Base-by-base conservation (phyloP, 2,888 invertebrate genomes). In the Macaria liturata region DNA sequence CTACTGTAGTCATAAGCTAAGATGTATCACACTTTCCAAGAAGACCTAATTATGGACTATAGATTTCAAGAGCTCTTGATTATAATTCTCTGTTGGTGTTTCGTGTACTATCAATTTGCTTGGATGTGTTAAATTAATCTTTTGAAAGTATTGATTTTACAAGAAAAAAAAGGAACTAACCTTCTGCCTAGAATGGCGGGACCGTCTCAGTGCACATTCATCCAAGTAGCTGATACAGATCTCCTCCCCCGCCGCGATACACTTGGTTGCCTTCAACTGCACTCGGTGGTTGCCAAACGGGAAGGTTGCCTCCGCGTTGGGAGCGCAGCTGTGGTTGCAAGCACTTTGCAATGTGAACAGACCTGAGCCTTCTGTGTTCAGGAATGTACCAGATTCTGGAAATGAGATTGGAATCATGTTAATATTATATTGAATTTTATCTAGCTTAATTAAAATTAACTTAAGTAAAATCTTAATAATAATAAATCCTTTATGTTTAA, bases 301-400 rank as follows among this genome's bases (percentile, higher is more conserved):
- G 80, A 98, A 99, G 31, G 95, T 94, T 0, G 96, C 95, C 77
- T 96, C 95, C 0, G 98, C 97, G 82, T 98, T 98, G 0, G 98
- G 98, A 0, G 92, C 82, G 77, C 99, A 99, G 72, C 97, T 98
- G 85, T 99, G 99, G 88, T 99, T 99, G 68, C 96, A 95, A 46
- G 96, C 93, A 78, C 98, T 98, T 80, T 98, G 98, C n/a, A 96
- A 78, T 32, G 92, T 84, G 82, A 96, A 99, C 0, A 99, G 88
- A 0, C 97, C 98, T 0, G 97, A 97, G 0, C 98, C 98, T 93
- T 98, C 98, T 67, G 96, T 97, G 84, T 98, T 97, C 20, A 98
- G 86, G 84, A 98, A 98, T 62, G 95, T 94, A 4, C 96, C 97
- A 0, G 96, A 91, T 76, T 93, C 92, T 89, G 78, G 20, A 78